A percentile compares a stretch with the other conserved stretches of the same genome.
Evolutionary conservation across 1,140 invertebrate genomes (phyloP).

Genomic region (Drosophila erecta): DNA sequence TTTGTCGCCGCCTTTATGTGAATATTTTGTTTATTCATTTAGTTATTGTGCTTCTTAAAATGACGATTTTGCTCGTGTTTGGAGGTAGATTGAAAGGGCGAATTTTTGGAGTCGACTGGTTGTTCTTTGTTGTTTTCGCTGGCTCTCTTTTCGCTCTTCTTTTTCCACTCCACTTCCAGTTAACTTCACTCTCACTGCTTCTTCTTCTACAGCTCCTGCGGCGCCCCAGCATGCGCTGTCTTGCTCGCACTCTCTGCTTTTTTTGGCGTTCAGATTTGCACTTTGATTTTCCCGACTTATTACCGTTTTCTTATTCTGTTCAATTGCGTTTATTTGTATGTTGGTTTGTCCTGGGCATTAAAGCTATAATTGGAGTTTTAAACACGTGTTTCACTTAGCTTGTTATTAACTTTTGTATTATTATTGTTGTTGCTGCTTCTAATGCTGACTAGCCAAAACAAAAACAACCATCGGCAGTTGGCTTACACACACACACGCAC

Average conservation of each 20-base stretch:
- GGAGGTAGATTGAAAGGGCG: conserved; percentile 43
- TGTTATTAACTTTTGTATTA: conserved; percentile 26
- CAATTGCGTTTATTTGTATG: conserved; percentile 4
- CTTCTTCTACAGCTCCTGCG: conserved; percentile 34
- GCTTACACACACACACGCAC: conserved; percentile 24
- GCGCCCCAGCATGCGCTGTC: conserved; percentile 64
- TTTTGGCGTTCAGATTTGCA: conserved; percentile 37
- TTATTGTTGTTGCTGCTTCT: conserved; percentile 3
- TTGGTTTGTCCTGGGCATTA: conserved; percentile 47
- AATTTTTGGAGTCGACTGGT: conserved; percentile 13
- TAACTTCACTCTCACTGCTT: conserved; percentile 34
- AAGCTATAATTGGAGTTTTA: conserved; percentile 19
- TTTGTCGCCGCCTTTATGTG: conserved; percentile 4
- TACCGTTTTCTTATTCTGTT: conserved; percentile 17
- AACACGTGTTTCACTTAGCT: conserved; percentile 50
- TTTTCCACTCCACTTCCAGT: conserved; percentile 45
- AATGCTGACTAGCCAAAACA: conserved; percentile 27
- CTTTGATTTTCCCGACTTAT: conserved; percentile 38
- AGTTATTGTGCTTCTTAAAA: conserved; percentile 26
- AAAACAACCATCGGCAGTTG: conserved; percentile 42
- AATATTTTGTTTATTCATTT: conserved; percentile 4
- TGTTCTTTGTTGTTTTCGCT: conserved; percentile 26
- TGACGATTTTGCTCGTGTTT: conserved; percentile 19
- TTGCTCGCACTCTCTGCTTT: conserved; percentile 30
- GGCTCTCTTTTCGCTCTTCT: conserved; percentile 14